Evolutionary conservation across 2,888 invertebrate genomes (phyloP), one percentile per base, ranked within the genome.

Genomic region (Rhamphomyia laevipes): DNA sequence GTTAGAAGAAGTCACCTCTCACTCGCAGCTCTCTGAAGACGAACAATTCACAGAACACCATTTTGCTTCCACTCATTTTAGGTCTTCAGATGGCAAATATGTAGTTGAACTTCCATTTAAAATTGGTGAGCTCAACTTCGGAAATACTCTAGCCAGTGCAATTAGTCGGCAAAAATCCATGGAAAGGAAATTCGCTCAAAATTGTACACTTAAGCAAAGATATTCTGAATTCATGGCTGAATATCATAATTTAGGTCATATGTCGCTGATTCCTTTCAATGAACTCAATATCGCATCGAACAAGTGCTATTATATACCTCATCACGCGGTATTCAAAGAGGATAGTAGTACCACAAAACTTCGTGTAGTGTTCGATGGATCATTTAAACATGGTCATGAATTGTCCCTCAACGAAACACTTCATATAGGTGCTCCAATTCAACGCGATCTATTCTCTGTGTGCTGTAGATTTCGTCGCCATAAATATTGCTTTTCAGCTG

Each of bases 291-390:
- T 46, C 6, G 45, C 31, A 6, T 37, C 33, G 15, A 30, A 33
- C 13, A 47, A 52, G 12, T 27, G 23, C 23, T 27, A 27, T 9
- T 58, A 56, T 23, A 40, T 55, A 12, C 46, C 55, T 12, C 53
- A 58, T 31, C 55, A 58, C 43, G 53, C 54, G 3, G 53, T 55
- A 2, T 43, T 54, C 2, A 55, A 53, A 35, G 46, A 54, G 4
- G 51, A 50, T 12, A 55, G 53, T 45, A 47, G 50, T 27, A 42
- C 48, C 16, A 49, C 52, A 2, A 56, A 52, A 49, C 48, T 46
- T 30, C 33, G 48, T 30, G 51, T 55, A 9, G 53, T 53, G 1
- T 55, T 55, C 17, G 51, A 53, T 43, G 51, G 35, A 17, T 43
- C 43, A 30, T 40, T 45, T 15, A 49, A 23, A 27, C 27, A 45